Evolutionary conservation across 1,140 invertebrate species (phyloP).

Genomic region (Aleiodes sp.): DNA sequence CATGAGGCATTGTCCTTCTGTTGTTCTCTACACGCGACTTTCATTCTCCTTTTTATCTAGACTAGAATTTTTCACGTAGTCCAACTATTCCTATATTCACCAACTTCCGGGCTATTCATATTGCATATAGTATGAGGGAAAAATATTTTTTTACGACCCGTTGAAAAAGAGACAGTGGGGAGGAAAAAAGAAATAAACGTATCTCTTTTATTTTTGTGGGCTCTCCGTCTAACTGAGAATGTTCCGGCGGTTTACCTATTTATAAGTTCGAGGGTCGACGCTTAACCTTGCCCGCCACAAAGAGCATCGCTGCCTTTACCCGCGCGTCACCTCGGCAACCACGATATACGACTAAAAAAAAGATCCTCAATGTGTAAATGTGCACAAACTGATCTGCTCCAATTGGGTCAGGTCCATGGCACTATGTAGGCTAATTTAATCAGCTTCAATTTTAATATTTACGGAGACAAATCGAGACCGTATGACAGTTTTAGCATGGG

Average conservation of each 20-base stretch:
- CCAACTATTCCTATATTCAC: no score
- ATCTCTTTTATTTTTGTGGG: neutral
- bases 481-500: no score
- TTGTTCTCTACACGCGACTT: no score
- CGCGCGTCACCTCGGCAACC: slow-evolving; percentile 1
- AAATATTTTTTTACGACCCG: slow-evolving; percentile 10
- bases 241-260: slow-evolving; percentile 40
- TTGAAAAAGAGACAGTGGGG: neutral
- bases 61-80: no score
- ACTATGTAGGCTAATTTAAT: neutral
- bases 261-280: slow-evolving; percentile 55
- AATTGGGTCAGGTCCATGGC: slow-evolving; percentile 49
- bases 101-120: no score
- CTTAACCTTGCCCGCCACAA: slow-evolving; percentile 57
- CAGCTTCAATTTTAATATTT: no score
- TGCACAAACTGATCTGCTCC: slow-evolving; percentile 32
- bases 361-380: neutral
- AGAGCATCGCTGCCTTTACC: slow-evolving; percentile 27
- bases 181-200: neutral
- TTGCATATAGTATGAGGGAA: neutral
- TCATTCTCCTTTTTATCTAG: no score
- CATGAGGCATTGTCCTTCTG: no score
- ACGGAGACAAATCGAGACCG: no score
- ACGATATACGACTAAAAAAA: neutral
- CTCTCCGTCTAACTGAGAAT: neutral